These are phyloP conservation scores for Ericerus pela DNA, from an alignment of 1,140 invertebrate species.

Conservation along the genomic window DNA sequence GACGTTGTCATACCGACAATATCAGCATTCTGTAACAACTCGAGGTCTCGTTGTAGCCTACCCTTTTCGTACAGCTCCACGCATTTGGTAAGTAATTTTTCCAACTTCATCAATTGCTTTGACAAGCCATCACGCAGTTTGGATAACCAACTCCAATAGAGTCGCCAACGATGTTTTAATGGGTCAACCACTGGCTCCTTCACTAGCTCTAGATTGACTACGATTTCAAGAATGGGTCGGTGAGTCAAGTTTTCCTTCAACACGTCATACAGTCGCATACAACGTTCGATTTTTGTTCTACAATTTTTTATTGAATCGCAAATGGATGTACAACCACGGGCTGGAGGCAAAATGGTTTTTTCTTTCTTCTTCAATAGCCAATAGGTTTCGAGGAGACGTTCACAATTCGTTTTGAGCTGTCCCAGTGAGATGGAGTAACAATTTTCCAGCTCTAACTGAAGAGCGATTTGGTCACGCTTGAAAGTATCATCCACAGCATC, in stretches of 20 bases:
- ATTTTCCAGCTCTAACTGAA: background rate
- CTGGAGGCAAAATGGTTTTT: no score
- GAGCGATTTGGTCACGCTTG: background rate
- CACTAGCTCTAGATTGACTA: no score
- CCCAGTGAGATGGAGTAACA: background rate
- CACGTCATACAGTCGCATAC: no score
- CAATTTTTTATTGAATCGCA: no score
- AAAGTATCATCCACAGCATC: background rate
- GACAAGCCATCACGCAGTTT: background rate
- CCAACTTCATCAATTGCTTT: background rate
- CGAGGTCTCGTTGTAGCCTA: background rate
- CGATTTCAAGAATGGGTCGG: no score
- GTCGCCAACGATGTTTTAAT: background rate
- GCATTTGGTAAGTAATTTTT: no score
- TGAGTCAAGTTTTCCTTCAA: no score
- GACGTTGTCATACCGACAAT: constrained; percentile 65
- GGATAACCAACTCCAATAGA: background rate
- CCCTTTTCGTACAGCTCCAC: background rate
- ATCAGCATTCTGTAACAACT: constrained; percentile 21
- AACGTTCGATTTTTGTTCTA: no score
- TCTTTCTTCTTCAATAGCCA: no score
- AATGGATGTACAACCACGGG: no score
- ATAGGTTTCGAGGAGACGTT: no score
- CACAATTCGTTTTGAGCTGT: no score
- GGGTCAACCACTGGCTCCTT: background rate